These are phyloP conservation scores for Pygmarrhopalites habei DNA, from an alignment of 1,140 invertebrate genomes.

Conservation along the genomic window DNA sequence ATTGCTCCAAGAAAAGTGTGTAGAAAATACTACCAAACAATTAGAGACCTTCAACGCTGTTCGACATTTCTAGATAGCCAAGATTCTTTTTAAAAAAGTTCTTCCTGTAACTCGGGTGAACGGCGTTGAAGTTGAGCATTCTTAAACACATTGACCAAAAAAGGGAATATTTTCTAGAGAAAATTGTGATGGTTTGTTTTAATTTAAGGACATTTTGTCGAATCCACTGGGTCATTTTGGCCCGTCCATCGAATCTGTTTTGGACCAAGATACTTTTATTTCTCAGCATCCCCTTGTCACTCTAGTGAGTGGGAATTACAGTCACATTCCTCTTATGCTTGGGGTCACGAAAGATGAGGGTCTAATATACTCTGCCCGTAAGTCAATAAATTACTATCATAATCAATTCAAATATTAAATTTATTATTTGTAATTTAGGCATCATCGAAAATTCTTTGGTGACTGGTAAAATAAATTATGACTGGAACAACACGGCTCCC, in stretches of 20 bases:
- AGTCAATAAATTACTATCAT: too few species aligned
- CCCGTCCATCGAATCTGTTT: background rate
- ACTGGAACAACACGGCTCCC: background rate
- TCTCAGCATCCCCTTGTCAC: background rate
- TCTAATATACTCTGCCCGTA: too few species aligned
- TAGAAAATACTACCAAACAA: too few species aligned
- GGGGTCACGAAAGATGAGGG: background rate
- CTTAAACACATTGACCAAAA: background rate
- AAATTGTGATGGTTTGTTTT: background rate
- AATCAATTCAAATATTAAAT: background rate
- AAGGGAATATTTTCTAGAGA: background rate
- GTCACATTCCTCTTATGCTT: background rate
- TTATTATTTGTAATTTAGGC: slow-evolving; percentile 8
- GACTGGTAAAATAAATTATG: background rate
- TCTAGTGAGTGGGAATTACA: background rate
- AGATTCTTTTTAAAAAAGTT: too few species aligned
- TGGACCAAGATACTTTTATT: background rate
- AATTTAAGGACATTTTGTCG: background rate
- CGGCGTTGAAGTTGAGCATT: background rate
- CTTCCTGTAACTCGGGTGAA: too few species aligned
- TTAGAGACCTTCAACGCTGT: too few species aligned
- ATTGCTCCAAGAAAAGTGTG: too few species aligned
- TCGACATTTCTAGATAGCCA: too few species aligned
- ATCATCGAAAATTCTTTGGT: slow-evolving; percentile 3
- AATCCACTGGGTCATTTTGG: background rate